These are phyloP conservation scores for Metallyticus violacea DNA, from an alignment of 2,888 invertebrate genomes.

Conservation along the genomic window DNA sequence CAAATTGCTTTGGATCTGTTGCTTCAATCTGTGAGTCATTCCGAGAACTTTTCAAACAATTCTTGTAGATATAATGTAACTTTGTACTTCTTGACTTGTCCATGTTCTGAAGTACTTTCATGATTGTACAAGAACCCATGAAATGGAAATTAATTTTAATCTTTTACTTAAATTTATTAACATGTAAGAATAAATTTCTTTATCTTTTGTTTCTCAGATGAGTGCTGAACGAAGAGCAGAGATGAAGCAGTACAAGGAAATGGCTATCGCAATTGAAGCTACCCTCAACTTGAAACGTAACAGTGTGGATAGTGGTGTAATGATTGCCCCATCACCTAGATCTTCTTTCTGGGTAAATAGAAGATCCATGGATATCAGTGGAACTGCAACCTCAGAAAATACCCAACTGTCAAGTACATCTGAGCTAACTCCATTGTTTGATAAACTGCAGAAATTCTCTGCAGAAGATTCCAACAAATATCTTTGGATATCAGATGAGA, in stretches of 20 bases:
- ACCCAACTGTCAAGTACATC: background rate
- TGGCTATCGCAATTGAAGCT: background rate
- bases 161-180: background rate
- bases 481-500: too few species aligned
- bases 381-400: background rate
- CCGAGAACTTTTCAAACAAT: too few species aligned
- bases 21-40: too few species aligned
- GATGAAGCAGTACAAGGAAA: background rate
- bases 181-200: background rate
- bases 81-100: too few species aligned
- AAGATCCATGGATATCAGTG: background rate
- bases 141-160: too few species aligned
- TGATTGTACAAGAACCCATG: too few species aligned
- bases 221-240: background rate
- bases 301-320: background rate
- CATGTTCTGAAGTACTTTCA: too few species aligned
- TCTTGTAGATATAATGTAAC: too few species aligned
- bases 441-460: background rate
- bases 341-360: background rate
- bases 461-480: background rate
- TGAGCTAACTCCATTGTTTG: background rate
- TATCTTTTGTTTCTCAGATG: background rate
- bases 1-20: too few species aligned
- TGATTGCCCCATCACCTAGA: background rate
- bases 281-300: background rate